These are phyloP conservation scores for Penelope pileata DNA, from an alignment of 2,113 vertebrate species.

Conservation along the genomic window DNA sequence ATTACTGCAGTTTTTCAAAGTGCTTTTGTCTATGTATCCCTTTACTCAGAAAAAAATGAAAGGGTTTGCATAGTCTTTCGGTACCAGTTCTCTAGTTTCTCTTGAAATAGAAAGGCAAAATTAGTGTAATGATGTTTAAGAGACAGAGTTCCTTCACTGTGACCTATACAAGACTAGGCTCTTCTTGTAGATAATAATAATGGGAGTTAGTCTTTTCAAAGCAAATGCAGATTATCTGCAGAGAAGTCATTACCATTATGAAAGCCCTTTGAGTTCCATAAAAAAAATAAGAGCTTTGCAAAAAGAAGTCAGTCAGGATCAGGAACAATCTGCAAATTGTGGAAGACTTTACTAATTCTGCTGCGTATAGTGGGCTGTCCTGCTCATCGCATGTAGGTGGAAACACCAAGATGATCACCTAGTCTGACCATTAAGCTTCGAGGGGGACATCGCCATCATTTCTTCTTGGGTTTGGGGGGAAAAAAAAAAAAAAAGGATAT, in stretches of 20 bases:
- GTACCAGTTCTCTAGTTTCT: not conserved
- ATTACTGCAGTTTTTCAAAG: not conserved
- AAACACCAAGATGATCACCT: not conserved
- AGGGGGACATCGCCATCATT: not conserved
- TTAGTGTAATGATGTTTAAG: not conserved
- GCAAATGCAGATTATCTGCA: not conserved
- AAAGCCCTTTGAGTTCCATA: not conserved
- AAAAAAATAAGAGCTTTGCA: not conserved
- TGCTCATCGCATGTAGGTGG: not conserved
- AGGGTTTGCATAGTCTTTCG: not conserved
- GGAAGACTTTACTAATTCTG: not conserved
- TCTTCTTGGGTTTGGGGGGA: not conserved
- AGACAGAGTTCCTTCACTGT: not conserved
- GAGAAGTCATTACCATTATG: not conserved
- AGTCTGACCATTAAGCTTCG: not conserved
- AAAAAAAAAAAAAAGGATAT: not conserved
- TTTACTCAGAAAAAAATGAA: not conserved
- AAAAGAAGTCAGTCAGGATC: not conserved
- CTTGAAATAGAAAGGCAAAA: not conserved
- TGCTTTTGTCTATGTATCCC: not conserved
- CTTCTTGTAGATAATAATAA: not conserved
- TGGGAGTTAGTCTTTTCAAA: not conserved
- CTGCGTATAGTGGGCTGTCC: not conserved
- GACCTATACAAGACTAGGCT: not conserved
- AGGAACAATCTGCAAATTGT: not conserved